Base-by-base conservation (phyloP, 1,140 invertebrate genomes). In the Ceratitis capitata region DNA sequence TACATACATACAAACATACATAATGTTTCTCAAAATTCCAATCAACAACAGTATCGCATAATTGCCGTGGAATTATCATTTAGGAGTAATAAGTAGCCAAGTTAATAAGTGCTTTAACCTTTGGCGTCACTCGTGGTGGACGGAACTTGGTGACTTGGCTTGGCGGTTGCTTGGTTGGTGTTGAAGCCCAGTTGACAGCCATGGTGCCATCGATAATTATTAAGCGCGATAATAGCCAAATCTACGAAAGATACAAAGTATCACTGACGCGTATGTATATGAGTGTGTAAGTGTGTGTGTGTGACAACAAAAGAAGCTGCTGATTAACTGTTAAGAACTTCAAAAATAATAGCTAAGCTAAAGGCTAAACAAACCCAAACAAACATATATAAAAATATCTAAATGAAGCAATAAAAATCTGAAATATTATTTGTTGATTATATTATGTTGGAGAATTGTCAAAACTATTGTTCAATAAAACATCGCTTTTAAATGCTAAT, bases 81-180 rank as follows among this genome's bases (percentile, higher is more conserved):
- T 78, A 78, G 12, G n/a, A 45, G 39, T 45, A 45, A 14, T 32
- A 69, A 69, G 61, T 69, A 78, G 69, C 69, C n/a, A 32, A 78
- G 39, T 78, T 78, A 78, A 45, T 78, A 78, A 78, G 69, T 45
- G 69, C 39, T 78, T 78, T 78, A 78, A 78, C 69, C 69, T 78
- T 78, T 78, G 69, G 42, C 69, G 69, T 78, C 69, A 78, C 39
- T 45, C 29, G 4, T n/a, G 1, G 51, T 56, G 51, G n/a, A n/a
- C 19, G 51, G 5, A 16, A 23, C 51, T 0, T 4, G 51, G 19
- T 9, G 1, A 23, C 19, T 12, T 64, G 29, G n/a, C 39, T 78
- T 23, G 61, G 26, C 35, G 61, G 61, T 64, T 64, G 61, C 29
- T 64, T 64, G 61, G 61, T 64, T 78, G 69, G 69, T 78, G 42